These are phyloP conservation scores for Amiota minor DNA, from an alignment of 2,888 invertebrate species.

Conservation along the genomic window DNA sequence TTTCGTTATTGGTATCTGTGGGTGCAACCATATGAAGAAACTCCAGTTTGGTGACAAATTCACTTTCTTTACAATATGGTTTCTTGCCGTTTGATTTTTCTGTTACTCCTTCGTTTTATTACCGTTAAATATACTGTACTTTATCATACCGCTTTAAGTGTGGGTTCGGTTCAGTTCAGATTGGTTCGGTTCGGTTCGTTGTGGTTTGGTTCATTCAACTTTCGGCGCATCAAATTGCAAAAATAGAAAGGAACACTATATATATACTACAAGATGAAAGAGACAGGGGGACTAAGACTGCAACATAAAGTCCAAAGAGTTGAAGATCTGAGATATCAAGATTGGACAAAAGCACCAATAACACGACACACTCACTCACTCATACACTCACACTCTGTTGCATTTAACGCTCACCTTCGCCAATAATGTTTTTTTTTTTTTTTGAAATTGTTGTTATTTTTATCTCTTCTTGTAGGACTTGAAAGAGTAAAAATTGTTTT, in stretches of 20 bases:
- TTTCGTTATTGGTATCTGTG: no score
- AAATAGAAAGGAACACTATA: conserved; percentile 29
- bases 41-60: conserved; percentile 17
- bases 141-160: no score
- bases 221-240: conserved; percentile 27
- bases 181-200: no score
- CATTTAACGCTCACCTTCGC: conserved; percentile 11
- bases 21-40: no score
- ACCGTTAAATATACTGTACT: conserved; percentile 3
- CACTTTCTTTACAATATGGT: conserved; percentile 13
- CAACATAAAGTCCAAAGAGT: not conserved
- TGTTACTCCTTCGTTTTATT: not conserved
- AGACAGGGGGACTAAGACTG: not conserved
- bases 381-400: not conserved
- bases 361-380: no score
- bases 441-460: not conserved
- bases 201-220: conserved; percentile 16
- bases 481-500: no score
- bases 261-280: no score
- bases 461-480: conserved; percentile 1
- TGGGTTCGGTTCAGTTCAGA: no score
- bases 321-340: conserved; percentile 9
- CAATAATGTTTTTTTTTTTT: not conserved
- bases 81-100: not conserved
- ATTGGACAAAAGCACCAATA: conserved; percentile 10